phyloP scores from a whole-genome alignment of 2,797 vertebrate species.

The Cetoscarus ocellatus region DNA sequence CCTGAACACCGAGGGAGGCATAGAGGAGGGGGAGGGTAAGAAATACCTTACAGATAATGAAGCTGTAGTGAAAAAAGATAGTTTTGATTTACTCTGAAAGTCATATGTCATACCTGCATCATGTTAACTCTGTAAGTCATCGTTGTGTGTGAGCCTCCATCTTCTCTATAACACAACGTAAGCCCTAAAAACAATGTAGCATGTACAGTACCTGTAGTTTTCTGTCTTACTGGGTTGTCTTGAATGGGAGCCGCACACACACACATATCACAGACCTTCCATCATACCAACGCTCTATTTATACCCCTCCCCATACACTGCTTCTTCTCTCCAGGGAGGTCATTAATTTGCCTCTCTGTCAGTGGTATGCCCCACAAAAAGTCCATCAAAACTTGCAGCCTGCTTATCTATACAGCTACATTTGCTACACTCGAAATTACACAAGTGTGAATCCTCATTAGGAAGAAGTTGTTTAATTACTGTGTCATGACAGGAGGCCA shows the following conservation, averaged over 20 bases:
- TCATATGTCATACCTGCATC: too few species aligned
- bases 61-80: too few species aligned
- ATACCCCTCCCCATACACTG: conserved; percentile 71
- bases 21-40: too few species aligned
- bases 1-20: too few species aligned
- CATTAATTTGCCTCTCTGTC: conserved; percentile 81
- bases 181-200: not conserved
- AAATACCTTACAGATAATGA: too few species aligned
- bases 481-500: conserved; percentile 37
- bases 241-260: conserved; percentile 58
- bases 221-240: conserved; percentile 49
- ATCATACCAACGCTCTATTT: conserved; percentile 77
- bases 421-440: conserved; percentile 51
- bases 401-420: conserved; percentile 67
- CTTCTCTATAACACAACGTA: not conserved
- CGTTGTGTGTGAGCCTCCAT: too few species aligned
- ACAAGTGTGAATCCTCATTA: conserved; percentile 49
- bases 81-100: too few species aligned
- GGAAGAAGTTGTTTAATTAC: conserved; percentile 62
- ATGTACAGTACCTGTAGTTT: conserved; percentile 23
- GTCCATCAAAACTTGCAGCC: conserved; percentile 72
- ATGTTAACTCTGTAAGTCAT: too few species aligned
- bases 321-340: conserved; percentile 71
- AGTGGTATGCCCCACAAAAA: conserved; percentile 79
- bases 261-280: conserved; percentile 67